Evolutionary conservation across 2,888 invertebrate species (phyloP).

Genomic region (Rhimphoctona megacephalus): DNA sequence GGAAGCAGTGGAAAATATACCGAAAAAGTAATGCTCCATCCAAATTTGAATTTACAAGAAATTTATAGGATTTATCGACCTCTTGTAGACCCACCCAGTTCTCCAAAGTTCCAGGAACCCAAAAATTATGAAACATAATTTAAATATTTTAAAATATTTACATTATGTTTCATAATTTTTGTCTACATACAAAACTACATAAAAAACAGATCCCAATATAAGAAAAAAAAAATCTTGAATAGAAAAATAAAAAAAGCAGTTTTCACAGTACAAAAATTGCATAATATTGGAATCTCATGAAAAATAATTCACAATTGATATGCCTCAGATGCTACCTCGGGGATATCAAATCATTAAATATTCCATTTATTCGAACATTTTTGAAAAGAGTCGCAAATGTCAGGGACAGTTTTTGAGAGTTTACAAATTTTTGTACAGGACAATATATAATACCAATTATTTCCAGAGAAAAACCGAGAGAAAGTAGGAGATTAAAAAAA

Average conservation of each 20-base stretch:
- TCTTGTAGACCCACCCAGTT: too few species aligned
- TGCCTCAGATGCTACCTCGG: not conserved
- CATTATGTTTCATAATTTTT: too few species aligned
- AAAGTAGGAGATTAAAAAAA: not conserved
- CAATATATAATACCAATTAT: not conserved
- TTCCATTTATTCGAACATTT: not conserved
- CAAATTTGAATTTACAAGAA: not conserved
- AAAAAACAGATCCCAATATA: too few species aligned
- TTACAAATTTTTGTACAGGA: not conserved
- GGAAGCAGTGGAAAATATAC: constrained; percentile 32
- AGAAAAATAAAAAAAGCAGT: not conserved
- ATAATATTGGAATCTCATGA: not conserved
- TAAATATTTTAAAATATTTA: too few species aligned
- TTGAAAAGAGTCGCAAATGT: not conserved
- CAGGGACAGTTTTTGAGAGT: not conserved
- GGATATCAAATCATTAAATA: not conserved
- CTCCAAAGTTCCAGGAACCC: too few species aligned
- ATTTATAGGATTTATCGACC: not conserved
- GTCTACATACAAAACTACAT: too few species aligned
- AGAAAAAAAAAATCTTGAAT: too few species aligned
- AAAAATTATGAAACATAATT: too few species aligned
- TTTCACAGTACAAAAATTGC: not conserved
- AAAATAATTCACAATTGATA: not conserved
- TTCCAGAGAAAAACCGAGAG: constrained; percentile 6
- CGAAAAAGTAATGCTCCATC: constrained; percentile 24